Evolutionary conservation across 35 echinoderm and acorn worm species (phyloP).

Genomic region (Amphiura filiformis): DNA sequence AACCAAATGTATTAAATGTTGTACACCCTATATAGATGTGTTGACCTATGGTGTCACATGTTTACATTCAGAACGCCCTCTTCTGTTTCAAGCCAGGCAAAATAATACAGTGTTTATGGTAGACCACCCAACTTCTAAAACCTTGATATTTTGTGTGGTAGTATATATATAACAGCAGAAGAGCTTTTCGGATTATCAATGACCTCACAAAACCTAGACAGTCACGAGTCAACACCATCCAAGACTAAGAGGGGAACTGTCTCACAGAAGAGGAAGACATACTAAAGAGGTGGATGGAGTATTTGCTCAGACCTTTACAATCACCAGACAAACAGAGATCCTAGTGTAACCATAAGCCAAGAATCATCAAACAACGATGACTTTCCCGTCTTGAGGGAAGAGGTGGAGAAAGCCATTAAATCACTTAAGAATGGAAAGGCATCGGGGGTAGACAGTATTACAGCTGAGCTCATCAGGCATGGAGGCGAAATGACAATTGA

Average conservation of each 20-base stretch:
- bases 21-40: too few species aligned
- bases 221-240: constrained; percentile 6
- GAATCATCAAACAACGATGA: neutral
- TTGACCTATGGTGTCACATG: too few species aligned
- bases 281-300: constrained; percentile 34
- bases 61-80: too few species aligned
- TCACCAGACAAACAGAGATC: neutral
- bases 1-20: too few species aligned
- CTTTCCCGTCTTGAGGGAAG: constrained; percentile 23
- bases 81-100: too few species aligned
- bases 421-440: constrained; percentile 30
- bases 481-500: constrained; percentile 29
- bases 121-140: too few species aligned
- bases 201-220: constrained; percentile 20
- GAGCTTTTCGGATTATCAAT: constrained; percentile 13
- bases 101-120: too few species aligned
- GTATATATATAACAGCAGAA: constrained; percentile 19
- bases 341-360: neutral
- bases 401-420: constrained; percentile 43
- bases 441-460: constrained; percentile 51
- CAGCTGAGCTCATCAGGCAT: constrained; percentile 37
- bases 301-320: constrained; percentile 42
- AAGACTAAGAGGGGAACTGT: constrained; percentile 21
- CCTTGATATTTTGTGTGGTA: too few species aligned
- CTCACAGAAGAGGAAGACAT: constrained; percentile 27